These are phyloP conservation scores for Callorhinus ursinus DNA, from an alignment of 2,113 vertebrate species.

Conservation along the genomic window DNA sequence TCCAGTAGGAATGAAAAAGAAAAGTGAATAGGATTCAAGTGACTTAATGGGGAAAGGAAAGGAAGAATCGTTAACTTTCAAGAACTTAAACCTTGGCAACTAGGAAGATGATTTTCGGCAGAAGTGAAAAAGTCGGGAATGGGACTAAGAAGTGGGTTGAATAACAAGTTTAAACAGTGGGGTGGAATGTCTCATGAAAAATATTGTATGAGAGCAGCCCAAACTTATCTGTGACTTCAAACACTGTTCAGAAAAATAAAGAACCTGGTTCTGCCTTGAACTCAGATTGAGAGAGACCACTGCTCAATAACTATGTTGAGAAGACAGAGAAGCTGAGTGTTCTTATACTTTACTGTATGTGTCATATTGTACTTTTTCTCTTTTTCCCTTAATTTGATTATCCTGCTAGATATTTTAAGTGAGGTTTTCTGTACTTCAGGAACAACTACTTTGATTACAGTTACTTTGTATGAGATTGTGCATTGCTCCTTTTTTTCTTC, in stretches of 20 bases:
- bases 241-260: background rate
- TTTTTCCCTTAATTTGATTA: background rate
- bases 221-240: background rate
- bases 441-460: background rate
- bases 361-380: background rate
- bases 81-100: slow-evolving; percentile 4
- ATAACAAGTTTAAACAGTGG: background rate
- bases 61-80: background rate
- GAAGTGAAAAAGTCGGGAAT: background rate
- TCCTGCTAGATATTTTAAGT: slow-evolving; percentile 8
- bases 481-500: slow-evolving; percentile 38
- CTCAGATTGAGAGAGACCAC: background rate
- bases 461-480: slow-evolving; percentile 45
- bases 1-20: background rate
- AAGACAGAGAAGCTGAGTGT: background rate
- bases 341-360: background rate
- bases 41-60: background rate
- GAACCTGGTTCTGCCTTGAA: background rate
- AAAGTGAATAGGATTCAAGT: background rate
- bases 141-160: background rate
- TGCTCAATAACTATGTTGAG: background rate
- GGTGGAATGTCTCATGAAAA: background rate
- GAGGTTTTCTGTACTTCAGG: slow-evolving; percentile 45
- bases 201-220: background rate
- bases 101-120: background rate